Evolutionary conservation across 2,113 vertebrate genomes (phyloP).

Genomic region (Platycercus adscitus): DNA sequence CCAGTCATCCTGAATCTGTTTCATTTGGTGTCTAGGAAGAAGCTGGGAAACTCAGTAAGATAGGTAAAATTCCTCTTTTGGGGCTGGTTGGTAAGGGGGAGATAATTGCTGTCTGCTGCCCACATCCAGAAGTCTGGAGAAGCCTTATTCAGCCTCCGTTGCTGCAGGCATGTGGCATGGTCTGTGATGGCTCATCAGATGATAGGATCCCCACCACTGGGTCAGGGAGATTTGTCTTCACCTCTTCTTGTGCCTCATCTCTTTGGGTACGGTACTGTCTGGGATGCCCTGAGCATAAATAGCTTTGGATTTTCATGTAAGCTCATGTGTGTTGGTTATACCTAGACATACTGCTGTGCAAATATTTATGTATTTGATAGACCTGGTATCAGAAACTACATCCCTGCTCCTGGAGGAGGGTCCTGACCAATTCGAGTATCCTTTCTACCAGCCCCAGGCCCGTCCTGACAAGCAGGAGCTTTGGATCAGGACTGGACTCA

Average conservation of each 20-base stretch:
- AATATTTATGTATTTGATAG: not conserved
- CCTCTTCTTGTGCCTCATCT: not conserved
- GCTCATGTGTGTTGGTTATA: not conserved
- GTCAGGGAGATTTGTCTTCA: not conserved
- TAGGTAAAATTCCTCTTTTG: not conserved
- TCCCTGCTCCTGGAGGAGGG: not conserved
- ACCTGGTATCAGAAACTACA: not conserved
- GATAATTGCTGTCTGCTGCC: not conserved
- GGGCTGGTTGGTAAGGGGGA: not conserved
- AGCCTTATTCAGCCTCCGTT: not conserved
- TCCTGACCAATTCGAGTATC: not conserved
- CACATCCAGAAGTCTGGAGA: not conserved
- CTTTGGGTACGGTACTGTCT: not conserved
- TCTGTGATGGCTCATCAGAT: not conserved
- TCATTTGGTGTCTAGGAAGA: not conserved
- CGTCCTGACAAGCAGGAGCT: not conserved
- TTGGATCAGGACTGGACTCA: not conserved
- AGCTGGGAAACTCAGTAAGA: not conserved
- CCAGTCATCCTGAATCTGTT: not conserved
- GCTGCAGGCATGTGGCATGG: not conserved
- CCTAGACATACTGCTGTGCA: not conserved
- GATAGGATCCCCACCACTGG: fast-evolving
- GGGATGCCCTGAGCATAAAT: not conserved
- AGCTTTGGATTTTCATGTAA: not conserved
- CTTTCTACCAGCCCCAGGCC: not conserved